A percentile compares a stretch with the other conserved stretches of the same genome.
These are phyloP conservation scores for Drosophila mercatorum DNA, from an alignment of 2,888 invertebrate genomes.

Conservation along the genomic window DNA sequence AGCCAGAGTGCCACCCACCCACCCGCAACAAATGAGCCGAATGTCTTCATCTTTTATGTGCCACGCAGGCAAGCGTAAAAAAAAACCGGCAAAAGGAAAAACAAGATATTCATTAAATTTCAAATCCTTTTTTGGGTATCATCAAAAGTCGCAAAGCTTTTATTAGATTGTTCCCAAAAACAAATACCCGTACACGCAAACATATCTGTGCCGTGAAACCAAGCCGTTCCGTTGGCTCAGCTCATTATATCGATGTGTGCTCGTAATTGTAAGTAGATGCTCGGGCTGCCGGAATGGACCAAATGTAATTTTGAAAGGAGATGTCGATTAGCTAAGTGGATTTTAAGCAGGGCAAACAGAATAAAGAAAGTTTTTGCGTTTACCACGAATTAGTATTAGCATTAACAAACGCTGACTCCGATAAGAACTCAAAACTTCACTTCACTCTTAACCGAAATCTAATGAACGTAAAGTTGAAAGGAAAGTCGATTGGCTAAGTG, in stretches of 20 bases:
- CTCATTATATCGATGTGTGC: slow-evolving; percentile 25
- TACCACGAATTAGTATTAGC: not conserved
- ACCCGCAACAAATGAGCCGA: slow-evolving; percentile 56
- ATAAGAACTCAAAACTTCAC: not conserved
- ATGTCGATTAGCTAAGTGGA: slow-evolving; percentile 21
- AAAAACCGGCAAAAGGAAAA: not conserved
- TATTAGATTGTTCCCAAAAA: slow-evolving; percentile 38
- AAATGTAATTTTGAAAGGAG: not conserved
- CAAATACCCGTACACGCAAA: not conserved
- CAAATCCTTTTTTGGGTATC: slow-evolving; percentile 58
- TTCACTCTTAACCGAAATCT: too few species aligned
- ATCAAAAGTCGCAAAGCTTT: slow-evolving; percentile 50
- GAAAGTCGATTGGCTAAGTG: too few species aligned
- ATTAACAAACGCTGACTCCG: not conserved
- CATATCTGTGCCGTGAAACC: slow-evolving; percentile 2
- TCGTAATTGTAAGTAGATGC: slow-evolving; percentile 22
- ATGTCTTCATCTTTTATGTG: slow-evolving; percentile 54
- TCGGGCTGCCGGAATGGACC: not conserved
- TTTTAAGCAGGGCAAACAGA: not conserved
- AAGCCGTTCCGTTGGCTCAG: slow-evolving; percentile 6
- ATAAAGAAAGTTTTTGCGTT: not conserved
- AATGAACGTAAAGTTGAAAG: too few species aligned
- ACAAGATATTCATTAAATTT: slow-evolving; percentile 69
- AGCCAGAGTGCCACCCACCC: slow-evolving; percentile 32
- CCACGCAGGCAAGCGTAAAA: slow-evolving; percentile 59